Evolutionary conservation across 2,888 invertebrate genomes (phyloP).

Genomic region (Zootermopsis nevadensis): DNA sequence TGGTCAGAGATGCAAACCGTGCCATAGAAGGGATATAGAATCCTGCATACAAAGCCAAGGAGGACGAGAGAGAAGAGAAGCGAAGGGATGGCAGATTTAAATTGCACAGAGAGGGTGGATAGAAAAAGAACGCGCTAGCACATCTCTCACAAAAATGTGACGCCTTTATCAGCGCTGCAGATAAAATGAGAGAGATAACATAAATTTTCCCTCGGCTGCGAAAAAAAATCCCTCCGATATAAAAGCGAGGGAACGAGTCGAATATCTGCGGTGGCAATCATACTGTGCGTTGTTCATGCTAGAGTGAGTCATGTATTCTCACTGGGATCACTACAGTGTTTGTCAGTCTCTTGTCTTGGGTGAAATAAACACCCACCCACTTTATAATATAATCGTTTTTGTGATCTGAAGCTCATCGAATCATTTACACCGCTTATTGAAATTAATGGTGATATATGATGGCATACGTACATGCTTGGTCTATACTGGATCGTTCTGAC

Average conservation of each 20-base stretch:
- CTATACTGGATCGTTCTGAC: too few species aligned
- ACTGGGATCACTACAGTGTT: too few species aligned
- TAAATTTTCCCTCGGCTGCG: slow-evolving; percentile 44
- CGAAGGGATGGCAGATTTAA: slow-evolving; percentile 39
- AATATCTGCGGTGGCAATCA: slow-evolving; percentile 37
- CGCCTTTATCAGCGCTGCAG: slow-evolving; percentile 49
- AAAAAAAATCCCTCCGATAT: slow-evolving; percentile 46
- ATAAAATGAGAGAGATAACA: slow-evolving; percentile 52
- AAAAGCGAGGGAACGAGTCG: slow-evolving; percentile 35
- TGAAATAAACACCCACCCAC: too few species aligned
- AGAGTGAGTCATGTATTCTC: neutral
- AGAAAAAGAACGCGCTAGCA: slow-evolving; percentile 47
- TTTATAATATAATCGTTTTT: too few species aligned
- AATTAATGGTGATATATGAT: too few species aligned
- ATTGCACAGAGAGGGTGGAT: slow-evolving; percentile 34
- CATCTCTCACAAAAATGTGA: slow-evolving; percentile 52
- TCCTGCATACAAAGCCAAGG: slow-evolving; percentile 6
- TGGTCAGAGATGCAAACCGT: slow-evolving; percentile 23
- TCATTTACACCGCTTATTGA: too few species aligned
- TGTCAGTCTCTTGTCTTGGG: too few species aligned
- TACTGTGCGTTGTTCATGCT: slow-evolving; percentile 13
- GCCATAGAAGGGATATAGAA: slow-evolving; percentile 24
- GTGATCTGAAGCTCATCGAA: too few species aligned
- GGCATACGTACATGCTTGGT: too few species aligned
- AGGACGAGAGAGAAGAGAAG: neutral